phyloP scores from a whole-genome alignment of 1,140 invertebrate genomes.

The Drosophila nasuta region DNA sequence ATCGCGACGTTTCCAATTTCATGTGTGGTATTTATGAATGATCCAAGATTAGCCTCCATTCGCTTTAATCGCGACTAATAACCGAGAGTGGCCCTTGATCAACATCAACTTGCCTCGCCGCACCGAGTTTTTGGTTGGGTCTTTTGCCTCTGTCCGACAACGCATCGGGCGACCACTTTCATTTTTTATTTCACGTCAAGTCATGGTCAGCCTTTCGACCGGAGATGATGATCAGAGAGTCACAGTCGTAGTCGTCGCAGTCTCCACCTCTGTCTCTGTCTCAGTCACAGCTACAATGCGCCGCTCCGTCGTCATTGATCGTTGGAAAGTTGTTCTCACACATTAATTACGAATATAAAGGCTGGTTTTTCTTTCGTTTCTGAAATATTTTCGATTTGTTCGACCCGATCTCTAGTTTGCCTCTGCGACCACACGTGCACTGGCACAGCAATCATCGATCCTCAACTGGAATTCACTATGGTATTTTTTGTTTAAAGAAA shows the following conservation, averaged over 20 bases:
- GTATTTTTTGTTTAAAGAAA: constrained; percentile 12
- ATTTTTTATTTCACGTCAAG: constrained; percentile 71
- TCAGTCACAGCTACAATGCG: constrained; percentile 6
- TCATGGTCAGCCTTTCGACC: constrained; percentile 39
- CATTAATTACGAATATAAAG: constrained; percentile 61
- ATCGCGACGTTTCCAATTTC: constrained; percentile 33
- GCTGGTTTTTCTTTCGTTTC: constrained; percentile 29
- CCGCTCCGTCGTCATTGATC: constrained; percentile 56
- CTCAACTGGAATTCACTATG: constrained; percentile 9
- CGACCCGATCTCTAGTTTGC: constrained; percentile 12
- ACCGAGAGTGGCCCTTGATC: constrained; percentile 56
- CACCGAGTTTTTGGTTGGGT: neutral
- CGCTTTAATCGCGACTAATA: constrained; percentile 70
- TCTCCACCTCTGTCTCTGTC: neutral
- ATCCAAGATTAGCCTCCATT: constrained; percentile 69
- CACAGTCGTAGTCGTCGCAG: neutral
- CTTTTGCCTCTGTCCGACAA: constrained; percentile 15
- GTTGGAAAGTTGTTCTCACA: constrained; percentile 76
- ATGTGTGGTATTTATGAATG: constrained; percentile 72
- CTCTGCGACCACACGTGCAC: constrained; percentile 29
- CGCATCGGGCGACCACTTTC: constrained; percentile 56
- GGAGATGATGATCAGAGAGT: constrained; percentile 31
- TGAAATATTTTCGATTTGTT: constrained; percentile 27
- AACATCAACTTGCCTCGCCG: constrained; percentile 17
- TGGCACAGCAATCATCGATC: constrained; percentile 29